Conservation (phyloP, 1,140 invertebrate genomes). For the Drosophila mauritiana region DNA sequence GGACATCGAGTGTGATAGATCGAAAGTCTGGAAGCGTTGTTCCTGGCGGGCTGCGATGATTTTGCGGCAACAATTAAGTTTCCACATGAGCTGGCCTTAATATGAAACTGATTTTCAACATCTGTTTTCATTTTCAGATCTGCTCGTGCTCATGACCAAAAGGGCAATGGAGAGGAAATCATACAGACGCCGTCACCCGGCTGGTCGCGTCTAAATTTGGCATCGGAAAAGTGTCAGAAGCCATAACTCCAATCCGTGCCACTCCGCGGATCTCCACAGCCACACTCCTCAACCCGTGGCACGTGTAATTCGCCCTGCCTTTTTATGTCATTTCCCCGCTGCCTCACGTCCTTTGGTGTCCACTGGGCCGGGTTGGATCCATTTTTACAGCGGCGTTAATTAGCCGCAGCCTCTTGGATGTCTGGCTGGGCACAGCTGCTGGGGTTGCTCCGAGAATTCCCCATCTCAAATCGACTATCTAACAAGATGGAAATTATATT, state of each 20-base stretch:
- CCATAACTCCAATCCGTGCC: constrained; percentile 57
- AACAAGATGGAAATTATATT: too few relatives aligned
- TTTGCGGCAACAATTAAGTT: constrained; percentile 81
- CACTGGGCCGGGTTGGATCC: not conserved
- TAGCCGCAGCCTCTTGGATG: constrained; percentile 79
- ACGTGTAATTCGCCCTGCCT: constrained; percentile 10
- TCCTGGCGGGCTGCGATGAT: constrained; percentile 16
- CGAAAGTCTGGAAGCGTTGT: constrained; percentile 15
- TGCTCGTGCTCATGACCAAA: constrained; percentile 41
- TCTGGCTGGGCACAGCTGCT: constrained; percentile 43
- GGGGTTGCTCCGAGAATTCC: not conserved
- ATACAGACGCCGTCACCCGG: constrained; percentile 55
- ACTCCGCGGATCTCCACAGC: constrained; percentile 3
- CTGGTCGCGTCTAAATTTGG: constrained; percentile 62
- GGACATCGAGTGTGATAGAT: constrained; percentile 57
- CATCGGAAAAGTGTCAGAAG: constrained; percentile 67
- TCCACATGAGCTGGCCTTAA: constrained; percentile 82
- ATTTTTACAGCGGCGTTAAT: constrained; percentile 72
- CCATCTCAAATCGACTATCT: too few relatives aligned
- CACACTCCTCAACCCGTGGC: not conserved
- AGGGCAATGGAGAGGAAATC: constrained; percentile 71
- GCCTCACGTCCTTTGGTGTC: not conserved
- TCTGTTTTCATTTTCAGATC: constrained; percentile 81
- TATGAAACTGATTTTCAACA: constrained; percentile 83
- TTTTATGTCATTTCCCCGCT: constrained; percentile 21